phyloP scores from a whole-genome alignment of 92 coral and sea anemone species.

The Palythoa caribaeorum region DNA sequence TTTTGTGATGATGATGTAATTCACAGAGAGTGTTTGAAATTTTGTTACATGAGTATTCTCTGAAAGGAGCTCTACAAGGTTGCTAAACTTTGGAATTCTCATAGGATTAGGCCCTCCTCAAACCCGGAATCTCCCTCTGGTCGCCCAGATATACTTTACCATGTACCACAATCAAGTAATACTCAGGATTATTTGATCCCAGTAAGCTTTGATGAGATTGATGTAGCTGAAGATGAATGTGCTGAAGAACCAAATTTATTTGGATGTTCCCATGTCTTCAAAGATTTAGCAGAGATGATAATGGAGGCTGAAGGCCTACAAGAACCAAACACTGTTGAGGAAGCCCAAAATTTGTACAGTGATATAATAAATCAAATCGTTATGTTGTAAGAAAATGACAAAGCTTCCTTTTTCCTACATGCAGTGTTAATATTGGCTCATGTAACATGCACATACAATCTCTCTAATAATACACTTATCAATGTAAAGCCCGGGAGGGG shows the following conservation, averaged over 20 bases:
- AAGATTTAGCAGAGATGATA: conserved; percentile 45
- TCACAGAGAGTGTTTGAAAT: conserved; percentile 60
- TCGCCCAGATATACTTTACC: conserved; percentile 56
- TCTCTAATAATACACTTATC: conserved; percentile 1
- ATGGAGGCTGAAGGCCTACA: conserved; percentile 53
- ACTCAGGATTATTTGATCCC: conserved; percentile 34
- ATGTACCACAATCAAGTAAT: conserved; percentile 53
- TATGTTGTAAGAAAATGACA: conserved; percentile 29
- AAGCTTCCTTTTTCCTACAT: conserved; percentile 27
- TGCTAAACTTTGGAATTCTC: conserved; percentile 68
- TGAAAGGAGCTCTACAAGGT: conserved; percentile 59
- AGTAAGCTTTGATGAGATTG: conserved; percentile 42
- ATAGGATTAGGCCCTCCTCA: conserved; percentile 51
- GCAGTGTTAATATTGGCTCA: conserved; percentile 30
- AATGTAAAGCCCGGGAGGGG: conserved; percentile 5
- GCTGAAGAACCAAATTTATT: conserved; percentile 1
- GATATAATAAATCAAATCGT: conserved; percentile 8
- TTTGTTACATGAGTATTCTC: conserved; percentile 60
- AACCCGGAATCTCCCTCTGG: conserved; percentile 67
- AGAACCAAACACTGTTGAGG: conserved; percentile 36
- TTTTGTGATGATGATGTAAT: conserved; percentile 60
- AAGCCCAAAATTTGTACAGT: conserved; percentile 50
- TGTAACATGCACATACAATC: conserved; percentile 24
- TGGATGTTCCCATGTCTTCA: conserved; percentile 50
- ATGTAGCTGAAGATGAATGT: conserved; percentile 49